Base-by-base conservation (phyloP, 2,797 vertebrate species). In the Rhabdomys pumilio region DNA sequence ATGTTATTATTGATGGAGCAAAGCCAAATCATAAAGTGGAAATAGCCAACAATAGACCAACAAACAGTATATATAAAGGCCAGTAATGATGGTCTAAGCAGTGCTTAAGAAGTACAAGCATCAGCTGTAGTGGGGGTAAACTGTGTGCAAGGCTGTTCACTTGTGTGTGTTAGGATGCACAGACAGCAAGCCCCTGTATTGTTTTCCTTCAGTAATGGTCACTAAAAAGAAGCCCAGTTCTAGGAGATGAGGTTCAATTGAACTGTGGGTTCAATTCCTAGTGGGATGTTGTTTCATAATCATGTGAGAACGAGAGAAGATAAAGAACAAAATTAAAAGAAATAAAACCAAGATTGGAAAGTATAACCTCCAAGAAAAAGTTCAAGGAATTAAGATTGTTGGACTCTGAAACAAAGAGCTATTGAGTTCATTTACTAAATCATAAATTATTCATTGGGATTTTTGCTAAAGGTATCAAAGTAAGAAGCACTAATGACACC, bases 241-340 rank as follows among this genome's bases (percentile, higher is more conserved):
- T 93, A 94, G 83, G 67, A 87, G 11, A 0, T 61, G 20, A 93
- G 81, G 41, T 65, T 38, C 67, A 72, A 7, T 20, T 38, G 67
- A 72, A 13, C 55, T 41, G 86, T 19, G 13, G 76, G 79, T 65
- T 93, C 69, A 86, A 0, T 87, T 82, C 63, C 96, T 75, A 47
- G 50, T 72, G 41, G 31, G 41, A 55, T 86, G 41, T 59, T 94
- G 3, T 92, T 12, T 95, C 57, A 69, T 31, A 82, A 76, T 96
- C 44, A 20, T 3, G 4, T 22, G 47, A 95, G 79, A 96, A 86
- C 47, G 53, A 34, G 22, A 75, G 50, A 96, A 22, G 31, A 57
- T 29, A 93, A 31, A 38, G 29, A 95, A 38, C 89, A 38, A 96
- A 94, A 93, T 76, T 41, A 34, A 72, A 81, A 86, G 94, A 93